phyloP scores from a whole-genome alignment of 2,888 invertebrate genomes.

The Caradrina kadenii region DNA sequence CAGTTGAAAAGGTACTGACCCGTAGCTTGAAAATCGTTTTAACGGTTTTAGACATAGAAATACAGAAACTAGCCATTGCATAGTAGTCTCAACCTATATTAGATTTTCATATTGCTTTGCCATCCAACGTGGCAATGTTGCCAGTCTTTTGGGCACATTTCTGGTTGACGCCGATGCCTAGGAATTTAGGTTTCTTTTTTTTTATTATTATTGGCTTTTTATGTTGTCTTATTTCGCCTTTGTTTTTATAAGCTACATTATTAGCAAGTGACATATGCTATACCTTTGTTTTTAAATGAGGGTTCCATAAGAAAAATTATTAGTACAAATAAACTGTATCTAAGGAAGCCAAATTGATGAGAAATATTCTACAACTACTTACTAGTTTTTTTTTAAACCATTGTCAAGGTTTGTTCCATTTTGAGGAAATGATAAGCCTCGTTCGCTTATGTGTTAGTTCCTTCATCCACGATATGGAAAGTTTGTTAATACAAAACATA shows the following conservation, averaged over 20 bases:
- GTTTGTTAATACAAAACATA: conserved; percentile 8
- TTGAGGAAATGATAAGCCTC: conserved; percentile 27
- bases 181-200: too few species aligned
- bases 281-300: too few species aligned
- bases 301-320: too few species aligned
- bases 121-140: too few species aligned
- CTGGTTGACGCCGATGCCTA: too few species aligned
- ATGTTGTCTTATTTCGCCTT: too few species aligned
- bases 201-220: too few species aligned
- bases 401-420: conserved; percentile 20
- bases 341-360: conserved; percentile 7
- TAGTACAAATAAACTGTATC: background rate
- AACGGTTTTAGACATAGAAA: conserved; percentile 10
- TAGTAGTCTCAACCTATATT: too few species aligned
- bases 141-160: too few species aligned
- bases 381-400: conserved; percentile 27
- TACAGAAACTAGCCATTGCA: conserved; percentile 6
- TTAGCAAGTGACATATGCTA: too few species aligned
- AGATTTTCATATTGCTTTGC: too few species aligned
- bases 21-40: conserved; percentile 7
- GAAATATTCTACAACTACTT: conserved; percentile 12
- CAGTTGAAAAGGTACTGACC: conserved; percentile 23
- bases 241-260: too few species aligned
- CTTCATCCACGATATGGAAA: conserved; percentile 3
- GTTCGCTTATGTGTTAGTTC: conserved; percentile 29